phyloP scores from a whole-genome alignment of 2,888 invertebrate genomes.

The Dromius quadrimaculatus region DNA sequence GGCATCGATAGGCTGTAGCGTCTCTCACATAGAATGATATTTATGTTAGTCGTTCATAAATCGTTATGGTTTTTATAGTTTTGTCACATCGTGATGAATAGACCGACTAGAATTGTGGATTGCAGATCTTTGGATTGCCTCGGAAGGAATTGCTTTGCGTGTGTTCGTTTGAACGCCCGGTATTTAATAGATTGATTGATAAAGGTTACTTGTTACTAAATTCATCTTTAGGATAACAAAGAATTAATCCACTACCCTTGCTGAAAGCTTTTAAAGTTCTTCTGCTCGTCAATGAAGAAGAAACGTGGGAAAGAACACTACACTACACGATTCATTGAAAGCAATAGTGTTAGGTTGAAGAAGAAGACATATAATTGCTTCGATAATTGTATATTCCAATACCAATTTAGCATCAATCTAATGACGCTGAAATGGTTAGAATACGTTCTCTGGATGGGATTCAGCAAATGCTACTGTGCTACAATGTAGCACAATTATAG shows the following conservation, averaged over 20 bases:
- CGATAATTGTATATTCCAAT: conserved; percentile 41
- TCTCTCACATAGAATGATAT: conserved; percentile 36
- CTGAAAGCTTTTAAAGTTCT: not conserved
- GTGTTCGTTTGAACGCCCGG: conserved; percentile 27
- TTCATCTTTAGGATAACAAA: not conserved
- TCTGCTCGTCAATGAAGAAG: conserved; percentile 15
- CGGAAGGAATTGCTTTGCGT: conserved; percentile 16
- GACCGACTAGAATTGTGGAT: conserved; percentile 4
- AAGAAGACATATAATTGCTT: conserved; percentile 35
- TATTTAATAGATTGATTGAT: conserved; percentile 15
- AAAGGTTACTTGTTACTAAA: not conserved
- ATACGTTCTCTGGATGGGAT: conserved; percentile 14
- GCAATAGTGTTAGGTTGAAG: conserved; percentile 31
- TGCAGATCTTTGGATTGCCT: conserved; percentile 15
- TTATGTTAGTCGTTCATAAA: conserved; percentile 40
- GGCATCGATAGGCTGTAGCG: conserved; percentile 14
- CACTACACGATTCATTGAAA: conserved; percentile 34
- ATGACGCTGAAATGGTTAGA: conserved; percentile 35
- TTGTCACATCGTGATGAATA: conserved; percentile 46
- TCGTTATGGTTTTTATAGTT: conserved; percentile 35
- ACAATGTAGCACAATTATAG: not conserved
- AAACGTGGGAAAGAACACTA: conserved; percentile 37
- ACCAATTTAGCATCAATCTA: conserved; percentile 43
- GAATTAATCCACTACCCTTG: not conserved
- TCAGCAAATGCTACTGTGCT: conserved; percentile 13